Conservation (phyloP, 1,140 invertebrate species). For the Mamestra configurata region DNA sequence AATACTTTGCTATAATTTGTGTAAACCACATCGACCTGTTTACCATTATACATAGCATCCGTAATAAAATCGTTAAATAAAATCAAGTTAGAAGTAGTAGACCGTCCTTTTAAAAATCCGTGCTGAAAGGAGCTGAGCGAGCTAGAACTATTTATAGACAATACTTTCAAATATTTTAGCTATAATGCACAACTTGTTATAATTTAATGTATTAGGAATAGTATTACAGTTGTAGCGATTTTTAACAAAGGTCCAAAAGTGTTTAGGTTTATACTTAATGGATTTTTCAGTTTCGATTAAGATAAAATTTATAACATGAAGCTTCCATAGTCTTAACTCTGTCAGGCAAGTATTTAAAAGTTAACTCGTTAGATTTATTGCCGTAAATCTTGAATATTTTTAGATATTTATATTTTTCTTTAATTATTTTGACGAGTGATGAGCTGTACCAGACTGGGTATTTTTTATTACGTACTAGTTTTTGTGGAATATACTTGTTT, state of each 20-base stretch:
- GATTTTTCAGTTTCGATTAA: slow-evolving; percentile 7
- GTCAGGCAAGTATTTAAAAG: slow-evolving; percentile 29
- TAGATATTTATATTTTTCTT: slow-evolving; percentile 41
- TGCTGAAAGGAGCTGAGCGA: no score
- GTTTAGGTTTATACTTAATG: neutral
- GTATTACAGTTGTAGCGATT: slow-evolving; percentile 2
- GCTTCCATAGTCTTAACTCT: slow-evolving; percentile 3
- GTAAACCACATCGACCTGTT: no score
- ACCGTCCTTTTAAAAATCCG: no score
- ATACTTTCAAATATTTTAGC: no score
- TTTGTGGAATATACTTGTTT: neutral
- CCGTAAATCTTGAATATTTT: slow-evolving; percentile 51
- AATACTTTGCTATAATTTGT: no score
- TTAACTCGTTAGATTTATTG: slow-evolving; percentile 32
- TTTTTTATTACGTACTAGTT: neutral
- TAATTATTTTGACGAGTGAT: neutral
- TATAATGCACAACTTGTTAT: no score
- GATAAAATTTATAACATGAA: neutral
- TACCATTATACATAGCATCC: no score
- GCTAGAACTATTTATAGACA: no score
- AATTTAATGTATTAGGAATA: slow-evolving; percentile 7
- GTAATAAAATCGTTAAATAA: no score
- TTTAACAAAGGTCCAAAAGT: slow-evolving; percentile 7
- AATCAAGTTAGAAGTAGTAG: no score
- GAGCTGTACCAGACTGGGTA: slow-evolving; percentile 1